Percentiles rank a stretch among this genome's conserved stretches.
phyloP scores from a whole-genome alignment of 2,113 vertebrate species.

The Empidonax traillii region DNA sequence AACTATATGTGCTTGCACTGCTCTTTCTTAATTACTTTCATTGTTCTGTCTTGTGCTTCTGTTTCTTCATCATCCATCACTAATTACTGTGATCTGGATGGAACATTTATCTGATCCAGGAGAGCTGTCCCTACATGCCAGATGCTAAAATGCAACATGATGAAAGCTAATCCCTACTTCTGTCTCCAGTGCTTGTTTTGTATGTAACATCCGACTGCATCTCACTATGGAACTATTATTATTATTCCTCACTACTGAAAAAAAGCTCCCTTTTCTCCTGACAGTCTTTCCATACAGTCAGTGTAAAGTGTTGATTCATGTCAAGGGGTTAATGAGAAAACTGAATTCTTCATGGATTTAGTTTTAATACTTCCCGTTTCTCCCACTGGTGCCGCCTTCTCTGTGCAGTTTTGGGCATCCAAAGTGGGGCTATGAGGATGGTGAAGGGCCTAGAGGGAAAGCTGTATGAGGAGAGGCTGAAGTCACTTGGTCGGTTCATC shows the following conservation, averaged over 20 bases:
- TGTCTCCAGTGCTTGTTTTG: neutral
- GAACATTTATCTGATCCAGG: neutral
- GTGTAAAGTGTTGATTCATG: neutral
- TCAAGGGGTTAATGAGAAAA: neutral
- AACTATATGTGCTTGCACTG: neutral
- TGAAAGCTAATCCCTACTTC: neutral
- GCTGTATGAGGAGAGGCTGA: rapidly evolving
- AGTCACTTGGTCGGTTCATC: neutral
- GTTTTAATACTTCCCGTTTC: neutral
- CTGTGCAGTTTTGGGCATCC: neutral
- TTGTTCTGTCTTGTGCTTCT: neutral
- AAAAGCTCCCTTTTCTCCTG: neutral
- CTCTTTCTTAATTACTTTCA: neutral
- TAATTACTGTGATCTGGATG: neutral
- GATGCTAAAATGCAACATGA: neutral
- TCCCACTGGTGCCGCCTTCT: neutral
- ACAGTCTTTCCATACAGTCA: neutral
- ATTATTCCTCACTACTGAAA: neutral
- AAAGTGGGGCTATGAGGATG: neutral
- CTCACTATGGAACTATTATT: neutral
- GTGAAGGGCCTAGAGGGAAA: neutral
- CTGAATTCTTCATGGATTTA: neutral
- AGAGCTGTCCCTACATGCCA: neutral
- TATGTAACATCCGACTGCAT: neutral
- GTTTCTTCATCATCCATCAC: neutral